phyloP scores from a whole-genome alignment of 1,140 invertebrate species.

The Drosophila subpulchrella region DNA sequence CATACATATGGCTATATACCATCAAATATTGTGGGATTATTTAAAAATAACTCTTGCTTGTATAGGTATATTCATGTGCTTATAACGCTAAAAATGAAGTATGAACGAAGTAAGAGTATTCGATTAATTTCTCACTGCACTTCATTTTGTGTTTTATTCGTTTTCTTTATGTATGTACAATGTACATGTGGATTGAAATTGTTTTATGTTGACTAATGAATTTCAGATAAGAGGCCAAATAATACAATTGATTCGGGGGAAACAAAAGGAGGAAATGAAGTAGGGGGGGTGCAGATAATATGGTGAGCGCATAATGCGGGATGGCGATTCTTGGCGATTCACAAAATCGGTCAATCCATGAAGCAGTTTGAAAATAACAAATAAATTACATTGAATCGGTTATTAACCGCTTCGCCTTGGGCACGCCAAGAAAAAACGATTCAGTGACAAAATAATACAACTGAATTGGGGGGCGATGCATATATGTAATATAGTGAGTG shows the following conservation, averaged over 20 bases:
- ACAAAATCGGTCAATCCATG: background rate
- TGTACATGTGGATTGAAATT: constrained; percentile 8
- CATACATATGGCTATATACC: background rate
- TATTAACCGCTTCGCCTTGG: constrained; percentile 13
- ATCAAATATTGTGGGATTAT: too few species aligned
- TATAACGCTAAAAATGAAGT: background rate
- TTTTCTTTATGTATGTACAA: background rate
- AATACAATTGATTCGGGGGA: background rate
- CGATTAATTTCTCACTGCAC: background rate
- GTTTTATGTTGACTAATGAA: constrained; percentile 54
- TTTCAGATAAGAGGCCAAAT: constrained; percentile 34
- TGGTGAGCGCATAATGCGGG: too few species aligned
- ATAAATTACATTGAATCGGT: constrained; percentile 7
- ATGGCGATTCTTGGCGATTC: background rate
- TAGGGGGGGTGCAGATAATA: too few species aligned
- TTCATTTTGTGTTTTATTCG: background rate
- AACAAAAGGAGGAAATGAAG: background rate
- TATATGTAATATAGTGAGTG: too few species aligned
- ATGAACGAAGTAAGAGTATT: background rate
- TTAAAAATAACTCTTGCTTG: too few species aligned
- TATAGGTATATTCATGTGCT: background rate
- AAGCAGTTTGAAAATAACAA: background rate
- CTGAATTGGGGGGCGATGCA: too few species aligned
- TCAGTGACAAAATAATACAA: constrained; percentile 5
- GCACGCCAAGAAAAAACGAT: background rate